These are phyloP conservation scores for Spilosoma lubricipeda DNA, from an alignment of 2,888 invertebrate species.

Conservation along the genomic window DNA sequence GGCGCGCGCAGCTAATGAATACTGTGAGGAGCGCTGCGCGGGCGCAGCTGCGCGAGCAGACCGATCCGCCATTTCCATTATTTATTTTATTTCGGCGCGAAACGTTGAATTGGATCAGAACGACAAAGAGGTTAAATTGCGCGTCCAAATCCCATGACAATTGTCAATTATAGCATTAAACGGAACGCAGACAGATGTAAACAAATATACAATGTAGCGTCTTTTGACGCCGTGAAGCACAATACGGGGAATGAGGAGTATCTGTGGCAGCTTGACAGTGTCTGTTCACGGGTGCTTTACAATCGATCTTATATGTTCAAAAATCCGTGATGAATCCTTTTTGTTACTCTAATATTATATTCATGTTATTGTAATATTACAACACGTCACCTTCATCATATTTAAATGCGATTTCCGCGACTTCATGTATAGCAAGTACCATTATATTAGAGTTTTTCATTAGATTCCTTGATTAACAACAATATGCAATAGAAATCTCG, in stretches of 20 bases:
- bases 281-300: slow-evolving; percentile 35
- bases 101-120: slow-evolving; percentile 82
- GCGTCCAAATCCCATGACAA: slow-evolving; percentile 84
- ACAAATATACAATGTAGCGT: slow-evolving; percentile 73
- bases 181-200: slow-evolving; percentile 82
- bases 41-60: slow-evolving; percentile 78
- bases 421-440: not conserved
- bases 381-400: not conserved
- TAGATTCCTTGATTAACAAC: slow-evolving; percentile 21
- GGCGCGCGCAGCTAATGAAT: slow-evolving; percentile 82
- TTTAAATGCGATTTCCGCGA: not conserved
- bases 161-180: slow-evolving; percentile 74
- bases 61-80: slow-evolving; percentile 83
- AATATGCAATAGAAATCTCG: slow-evolving; percentile 8
- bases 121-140: slow-evolving; percentile 85
- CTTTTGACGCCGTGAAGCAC: slow-evolving; percentile 55
- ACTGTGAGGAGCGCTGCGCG: slow-evolving; percentile 69
- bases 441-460: not conserved
- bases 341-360: slow-evolving; percentile 31
- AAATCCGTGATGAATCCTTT: slow-evolving; percentile 49
- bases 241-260: slow-evolving; percentile 50
- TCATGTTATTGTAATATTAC: slow-evolving; percentile 34
- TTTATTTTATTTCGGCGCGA: slow-evolving; percentile 85
- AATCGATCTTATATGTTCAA: slow-evolving; percentile 51
- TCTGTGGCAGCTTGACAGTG: slow-evolving; percentile 51